phyloP scores from a whole-genome alignment of 2,113 vertebrate genomes.

The Ia io region DNA sequence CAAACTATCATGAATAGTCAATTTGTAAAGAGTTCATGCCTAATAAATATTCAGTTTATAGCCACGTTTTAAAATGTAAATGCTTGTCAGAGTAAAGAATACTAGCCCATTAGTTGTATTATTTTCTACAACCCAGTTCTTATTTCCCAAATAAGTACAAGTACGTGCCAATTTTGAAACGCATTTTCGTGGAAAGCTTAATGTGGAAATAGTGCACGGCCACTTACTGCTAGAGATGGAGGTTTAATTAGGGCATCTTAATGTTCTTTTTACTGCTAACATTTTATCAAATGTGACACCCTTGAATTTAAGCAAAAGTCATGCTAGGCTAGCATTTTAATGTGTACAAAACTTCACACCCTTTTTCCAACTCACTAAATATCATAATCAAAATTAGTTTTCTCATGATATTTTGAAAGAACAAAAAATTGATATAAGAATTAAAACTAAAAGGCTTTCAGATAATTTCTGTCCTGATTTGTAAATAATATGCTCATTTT shows the following conservation, averaged over 20 bases:
- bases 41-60: conserved; percentile 8
- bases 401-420: conserved; percentile 32
- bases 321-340: conserved; percentile 26
- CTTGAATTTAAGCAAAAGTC: conserved; percentile 49
- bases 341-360: not conserved
- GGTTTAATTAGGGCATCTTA: conserved; percentile 55
- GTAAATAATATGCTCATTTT: not conserved
- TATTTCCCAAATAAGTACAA: conserved; percentile 32
- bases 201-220: conserved; percentile 17
- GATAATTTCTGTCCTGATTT: not conserved
- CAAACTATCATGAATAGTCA: not conserved
- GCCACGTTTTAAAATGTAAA: conserved; percentile 24
- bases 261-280: conserved; percentile 51
- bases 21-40: not conserved
- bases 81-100: conserved; percentile 5
- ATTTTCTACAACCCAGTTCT: conserved; percentile 5
- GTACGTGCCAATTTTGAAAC: not conserved
- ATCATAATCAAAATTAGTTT: not conserved
- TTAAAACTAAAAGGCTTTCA: not conserved
- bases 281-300: conserved; percentile 54
- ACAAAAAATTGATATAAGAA: not conserved
- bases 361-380: not conserved
- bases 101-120: conserved; percentile 17
- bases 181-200: conserved; percentile 41
- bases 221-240: conserved; percentile 40